phyloP scores from a whole-genome alignment of 2,888 invertebrate species.

The Saturnia japonica region DNA sequence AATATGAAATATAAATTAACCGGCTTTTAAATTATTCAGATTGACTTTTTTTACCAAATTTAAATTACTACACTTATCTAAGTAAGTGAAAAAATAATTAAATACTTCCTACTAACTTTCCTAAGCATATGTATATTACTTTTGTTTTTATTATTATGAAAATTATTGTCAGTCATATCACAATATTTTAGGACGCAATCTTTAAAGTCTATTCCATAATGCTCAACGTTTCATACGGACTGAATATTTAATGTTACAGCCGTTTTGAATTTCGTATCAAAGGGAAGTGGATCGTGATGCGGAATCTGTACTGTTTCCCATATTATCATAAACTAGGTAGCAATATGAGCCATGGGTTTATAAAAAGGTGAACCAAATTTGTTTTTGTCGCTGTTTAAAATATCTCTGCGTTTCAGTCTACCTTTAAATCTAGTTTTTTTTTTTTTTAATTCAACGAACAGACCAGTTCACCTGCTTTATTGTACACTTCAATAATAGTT shows the following conservation, averaged over 20 bases:
- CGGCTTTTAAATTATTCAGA: no score
- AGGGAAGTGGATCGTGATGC: not conserved
- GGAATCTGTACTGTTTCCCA: not conserved
- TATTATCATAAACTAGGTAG: not conserved
- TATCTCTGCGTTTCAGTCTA: not conserved
- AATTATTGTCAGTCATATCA: not conserved
- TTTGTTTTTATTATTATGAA: no score
- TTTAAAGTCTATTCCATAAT: not conserved
- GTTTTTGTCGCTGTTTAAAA: not conserved
- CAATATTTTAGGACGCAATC: not conserved
- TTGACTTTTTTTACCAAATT: no score
- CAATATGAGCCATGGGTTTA: not conserved
- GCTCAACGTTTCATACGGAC: not conserved
- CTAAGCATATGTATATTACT: not conserved
- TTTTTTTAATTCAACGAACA: no score
- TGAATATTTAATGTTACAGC: conserved; percentile 1
- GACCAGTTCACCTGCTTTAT: no score
- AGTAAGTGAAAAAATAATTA: no score
- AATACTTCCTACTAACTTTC: no score
- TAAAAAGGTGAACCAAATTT: not conserved
- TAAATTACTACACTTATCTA: no score
- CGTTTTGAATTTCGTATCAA: not conserved
- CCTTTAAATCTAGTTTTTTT: not conserved
- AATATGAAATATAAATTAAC: no score
- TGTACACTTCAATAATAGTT: no score